phyloP scores from a whole-genome alignment of 2,888 invertebrate genomes.

The Petrolisthes cinctipes region DNA sequence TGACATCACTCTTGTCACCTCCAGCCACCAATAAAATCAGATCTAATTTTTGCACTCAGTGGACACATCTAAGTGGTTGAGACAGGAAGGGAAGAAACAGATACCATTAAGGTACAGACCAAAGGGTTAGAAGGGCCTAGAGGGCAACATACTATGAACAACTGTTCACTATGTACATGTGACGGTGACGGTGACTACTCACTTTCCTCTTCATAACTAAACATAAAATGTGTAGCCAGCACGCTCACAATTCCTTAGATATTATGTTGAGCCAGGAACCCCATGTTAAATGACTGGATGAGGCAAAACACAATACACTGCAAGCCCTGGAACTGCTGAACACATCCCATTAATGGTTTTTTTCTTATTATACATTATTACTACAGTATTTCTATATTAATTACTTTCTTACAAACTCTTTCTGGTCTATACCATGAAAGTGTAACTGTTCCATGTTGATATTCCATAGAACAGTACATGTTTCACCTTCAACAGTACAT shows the following conservation, averaged over 20 bases:
- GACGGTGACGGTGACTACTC: constrained; percentile 31
- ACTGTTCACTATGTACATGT: constrained; percentile 43
- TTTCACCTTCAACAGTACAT: constrained; percentile 17
- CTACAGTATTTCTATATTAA: constrained; percentile 24
- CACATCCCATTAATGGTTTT: constrained; percentile 10
- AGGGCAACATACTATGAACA: constrained; percentile 41
- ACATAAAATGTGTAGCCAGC: constrained; percentile 25
- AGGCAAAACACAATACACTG: constrained; percentile 10
- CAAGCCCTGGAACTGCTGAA: constrained; percentile 22
- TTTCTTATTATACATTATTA: constrained; percentile 23
- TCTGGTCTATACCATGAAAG: constrained; percentile 2
- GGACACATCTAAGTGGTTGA: neutral
- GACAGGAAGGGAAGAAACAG: constrained; percentile 18
- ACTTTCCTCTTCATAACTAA: constrained; percentile 34
- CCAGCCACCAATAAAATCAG: constrained; percentile 27
- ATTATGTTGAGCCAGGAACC: constrained; percentile 18
- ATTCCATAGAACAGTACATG: constrained; percentile 19
- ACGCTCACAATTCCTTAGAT: constrained; percentile 11
- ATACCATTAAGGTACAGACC: neutral
- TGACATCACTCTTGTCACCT: constrained; percentile 29
- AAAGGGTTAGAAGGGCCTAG: constrained; percentile 8
- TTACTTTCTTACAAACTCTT: constrained; percentile 14
- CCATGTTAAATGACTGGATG: neutral
- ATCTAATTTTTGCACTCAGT: constrained; percentile 1
- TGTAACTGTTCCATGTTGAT: neutral